A percentile compares a stretch with the other conserved stretches of the same genome.
These are phyloP conservation scores for Emmelina monodactyla DNA, from an alignment of 2,888 invertebrate genomes.

Conservation along the genomic window DNA sequence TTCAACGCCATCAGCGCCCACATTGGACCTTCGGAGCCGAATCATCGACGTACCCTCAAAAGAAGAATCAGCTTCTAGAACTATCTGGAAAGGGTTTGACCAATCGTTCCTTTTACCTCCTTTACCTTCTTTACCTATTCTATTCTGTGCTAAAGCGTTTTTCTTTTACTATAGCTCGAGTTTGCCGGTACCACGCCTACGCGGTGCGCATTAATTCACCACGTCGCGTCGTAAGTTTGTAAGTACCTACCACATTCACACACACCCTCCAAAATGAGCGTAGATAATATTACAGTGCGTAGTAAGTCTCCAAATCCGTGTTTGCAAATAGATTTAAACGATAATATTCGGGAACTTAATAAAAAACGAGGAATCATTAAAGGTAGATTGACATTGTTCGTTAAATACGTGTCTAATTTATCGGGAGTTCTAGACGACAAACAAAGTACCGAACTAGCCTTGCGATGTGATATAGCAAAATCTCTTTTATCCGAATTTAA, in stretches of 20 bases:
- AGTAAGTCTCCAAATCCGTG: constrained; percentile 1
- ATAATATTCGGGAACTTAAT: background rate
- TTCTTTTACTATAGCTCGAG: no score
- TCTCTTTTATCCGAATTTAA: constrained; percentile 3
- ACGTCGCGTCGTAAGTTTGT: background rate
- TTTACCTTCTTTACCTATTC: no score
- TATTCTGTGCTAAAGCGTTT: no score
- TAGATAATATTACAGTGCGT: constrained; percentile 1
- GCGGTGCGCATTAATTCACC: constrained; percentile 1
- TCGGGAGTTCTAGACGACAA: background rate
- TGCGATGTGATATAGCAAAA: constrained; percentile 1
- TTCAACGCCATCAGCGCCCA: no score
- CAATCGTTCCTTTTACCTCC: no score
- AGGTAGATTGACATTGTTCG: constrained; percentile 1
- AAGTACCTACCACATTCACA: constrained; percentile 1
- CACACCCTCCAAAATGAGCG: background rate
- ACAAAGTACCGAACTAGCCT: background rate
- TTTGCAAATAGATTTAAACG: background rate
- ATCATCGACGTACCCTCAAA: no score
- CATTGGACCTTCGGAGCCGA: no score
- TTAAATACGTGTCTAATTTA: background rate
- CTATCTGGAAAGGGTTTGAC: no score
- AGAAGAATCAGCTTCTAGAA: no score
- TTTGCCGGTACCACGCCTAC: no score
- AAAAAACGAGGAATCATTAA: background rate